Conservation (phyloP, 2,888 invertebrate genomes). For the Pandemis heparana region DNA sequence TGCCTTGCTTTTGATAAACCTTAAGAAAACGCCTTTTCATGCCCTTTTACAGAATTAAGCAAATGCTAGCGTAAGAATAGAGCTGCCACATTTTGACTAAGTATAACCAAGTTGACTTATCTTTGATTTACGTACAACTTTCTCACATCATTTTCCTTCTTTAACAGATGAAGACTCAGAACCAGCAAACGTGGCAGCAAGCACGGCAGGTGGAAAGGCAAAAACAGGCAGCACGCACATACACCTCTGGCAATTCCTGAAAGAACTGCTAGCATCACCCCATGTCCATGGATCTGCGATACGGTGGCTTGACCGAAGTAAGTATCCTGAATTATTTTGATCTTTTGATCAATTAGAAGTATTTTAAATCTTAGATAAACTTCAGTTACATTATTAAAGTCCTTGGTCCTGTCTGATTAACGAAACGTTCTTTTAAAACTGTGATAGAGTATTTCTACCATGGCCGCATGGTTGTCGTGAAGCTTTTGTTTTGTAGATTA, state of each 20-base stretch:
- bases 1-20: neutral
- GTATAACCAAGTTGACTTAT: too few species aligned
- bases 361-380: neutral
- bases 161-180: conserved; percentile 87
- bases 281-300: conserved; percentile 97
- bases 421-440: neutral
- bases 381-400: neutral
- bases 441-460: neutral
- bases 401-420: neutral
- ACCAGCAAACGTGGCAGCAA: conserved; percentile 66
- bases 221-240: conserved; percentile 93
- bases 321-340: conserved; percentile 53
- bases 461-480: neutral
- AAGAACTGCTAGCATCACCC: conserved; percentile 96
- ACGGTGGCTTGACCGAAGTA: conserved; percentile 97
- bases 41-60: neutral
- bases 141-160: conserved; percentile 24
- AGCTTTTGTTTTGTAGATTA: neutral
- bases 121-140: neutral
- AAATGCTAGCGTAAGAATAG: too few species aligned
- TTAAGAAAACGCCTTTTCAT: neutral
- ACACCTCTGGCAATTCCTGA: conserved; percentile 99
- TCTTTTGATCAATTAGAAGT: neutral
- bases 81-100: too few species aligned
- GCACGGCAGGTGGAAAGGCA: conserved; percentile 64